Base-by-base conservation (phyloP, 2,113 vertebrate species). In the Lonchura striata region DNA sequence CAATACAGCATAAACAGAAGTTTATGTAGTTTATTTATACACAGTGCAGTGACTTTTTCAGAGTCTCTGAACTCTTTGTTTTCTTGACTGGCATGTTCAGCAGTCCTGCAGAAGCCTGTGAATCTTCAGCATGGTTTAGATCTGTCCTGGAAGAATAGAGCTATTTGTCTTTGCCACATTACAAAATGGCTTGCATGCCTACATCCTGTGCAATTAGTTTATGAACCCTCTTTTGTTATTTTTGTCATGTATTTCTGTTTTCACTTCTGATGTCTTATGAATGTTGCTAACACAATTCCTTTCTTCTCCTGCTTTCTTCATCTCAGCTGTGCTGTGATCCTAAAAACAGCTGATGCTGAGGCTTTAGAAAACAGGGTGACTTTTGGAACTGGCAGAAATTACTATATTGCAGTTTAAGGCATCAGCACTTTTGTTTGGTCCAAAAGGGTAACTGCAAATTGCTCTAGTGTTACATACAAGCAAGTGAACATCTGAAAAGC, bases 191-290 rank as follows among this genome's bases (percentile, higher is more conserved):
- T 91, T 94, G 84, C 93, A 91, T 94, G 94, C 84, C 83, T 95
- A 88, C 92, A 89, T 94, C 92, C 93, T 96, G 92, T 91, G 89
- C 94, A 94, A 85, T 93, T 95, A 71, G 80, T 91, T 88, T 93
- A 95, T 70, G 86, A 96, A 89, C 64, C 52, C 84, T 82, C 81
- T 90, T 93, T 88, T 95, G 92, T 96, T 96, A 94, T 92, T 97
- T 97, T 93, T 95, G 94, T 94, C 92, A 93, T 93, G 78, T 93
- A 93, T 94, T 96, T 88, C 88, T 95, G 88, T 96, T 96, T 95
- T 96, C 88, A 94, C 92, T 94, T 95, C 79, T 95, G 79, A 66
- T 94, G 92, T 59, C 90, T 94, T 74, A 88, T 35, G 69, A 95
- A 61, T 87, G 75, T 90, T 93, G 70, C 89, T 93, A 95, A 92